Evolutionary conservation across 2,797 vertebrate species (phyloP), one percentile per base, ranked within the genome.

Genomic region (Columba guinea): DNA sequence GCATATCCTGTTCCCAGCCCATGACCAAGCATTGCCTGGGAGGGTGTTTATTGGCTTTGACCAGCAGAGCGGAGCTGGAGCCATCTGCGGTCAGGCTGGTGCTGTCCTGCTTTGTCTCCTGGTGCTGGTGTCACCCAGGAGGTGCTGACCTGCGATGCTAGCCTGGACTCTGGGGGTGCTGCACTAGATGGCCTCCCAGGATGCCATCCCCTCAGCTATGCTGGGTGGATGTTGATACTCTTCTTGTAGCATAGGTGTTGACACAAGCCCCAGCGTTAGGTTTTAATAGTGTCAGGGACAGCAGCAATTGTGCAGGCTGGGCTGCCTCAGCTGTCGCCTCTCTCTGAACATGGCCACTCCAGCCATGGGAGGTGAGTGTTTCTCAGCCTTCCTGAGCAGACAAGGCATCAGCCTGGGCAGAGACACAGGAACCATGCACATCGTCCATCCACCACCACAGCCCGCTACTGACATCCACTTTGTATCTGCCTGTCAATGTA

Each of bases 281-380:
- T 26, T 51, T 41, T 24, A 17, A 11, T 5, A 11, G 11, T 16
- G 13, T 32, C 37, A 59, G 44, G 18, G 53, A 41, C 2, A 2
- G 48, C 63, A 91, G 80, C 28, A 35, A 7, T 11, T 2, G 1
- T 3, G 1, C 58, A 24, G 7, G 34, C 64, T n/a, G 21, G 18
- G 13, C 39, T 35, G 30, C 56, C 15, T 24, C 6, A 2, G 28
- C 49, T 20, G 5, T 26, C 34, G 17, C 5, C 21, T 17, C 52
- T 30, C 55, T 58, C 34, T 1, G 0, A 55, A 56, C 1, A 1
- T 5, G 1, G 11, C 22, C 4, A 1, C 41, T 48, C 28, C 4
- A 0, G 14, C 13, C 3, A 0, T 10, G 27, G 37, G 69, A 80
- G 39, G 23, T 5, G 30, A 74, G 52, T 3, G 30, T 39, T 60